These are phyloP conservation scores for Ptychobarbus kaznakovi DNA, from an alignment of 2,797 vertebrate genomes.

Conservation along the genomic window DNA sequence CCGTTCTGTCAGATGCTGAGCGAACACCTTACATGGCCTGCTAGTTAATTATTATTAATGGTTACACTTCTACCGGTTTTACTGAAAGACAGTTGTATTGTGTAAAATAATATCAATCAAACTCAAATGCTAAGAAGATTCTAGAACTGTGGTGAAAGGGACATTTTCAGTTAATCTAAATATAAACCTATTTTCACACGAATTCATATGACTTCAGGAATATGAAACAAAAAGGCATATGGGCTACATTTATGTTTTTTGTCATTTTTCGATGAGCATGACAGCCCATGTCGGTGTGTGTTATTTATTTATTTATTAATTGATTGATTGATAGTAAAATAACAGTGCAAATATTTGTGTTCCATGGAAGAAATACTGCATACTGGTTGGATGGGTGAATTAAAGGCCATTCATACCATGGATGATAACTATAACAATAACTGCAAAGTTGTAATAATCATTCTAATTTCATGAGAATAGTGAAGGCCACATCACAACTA, in stretches of 20 bases:
- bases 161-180: background rate
- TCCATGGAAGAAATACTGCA: background rate
- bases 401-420: background rate
- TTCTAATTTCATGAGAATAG: background rate
- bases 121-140: background rate
- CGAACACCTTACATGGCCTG: constrained; percentile 14
- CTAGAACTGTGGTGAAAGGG: background rate
- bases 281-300: background rate
- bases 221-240: background rate
- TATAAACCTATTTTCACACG: background rate
- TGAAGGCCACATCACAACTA: background rate
- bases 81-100: background rate
- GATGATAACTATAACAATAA: background rate
- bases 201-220: background rate
- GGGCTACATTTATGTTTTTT: background rate
- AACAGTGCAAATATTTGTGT: background rate
- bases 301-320: no score
- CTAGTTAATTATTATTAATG: constrained; percentile 22
- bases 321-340: background rate
- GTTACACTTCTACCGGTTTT: background rate
- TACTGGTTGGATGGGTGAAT: background rate
- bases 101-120: background rate
- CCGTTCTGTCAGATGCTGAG: constrained; percentile 14
- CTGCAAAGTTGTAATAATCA: no score
- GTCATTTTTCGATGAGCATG: no score